These are phyloP conservation scores for Macroglossus sobrinus DNA, from an alignment of 2,113 vertebrate genomes.

Conservation along the genomic window DNA sequence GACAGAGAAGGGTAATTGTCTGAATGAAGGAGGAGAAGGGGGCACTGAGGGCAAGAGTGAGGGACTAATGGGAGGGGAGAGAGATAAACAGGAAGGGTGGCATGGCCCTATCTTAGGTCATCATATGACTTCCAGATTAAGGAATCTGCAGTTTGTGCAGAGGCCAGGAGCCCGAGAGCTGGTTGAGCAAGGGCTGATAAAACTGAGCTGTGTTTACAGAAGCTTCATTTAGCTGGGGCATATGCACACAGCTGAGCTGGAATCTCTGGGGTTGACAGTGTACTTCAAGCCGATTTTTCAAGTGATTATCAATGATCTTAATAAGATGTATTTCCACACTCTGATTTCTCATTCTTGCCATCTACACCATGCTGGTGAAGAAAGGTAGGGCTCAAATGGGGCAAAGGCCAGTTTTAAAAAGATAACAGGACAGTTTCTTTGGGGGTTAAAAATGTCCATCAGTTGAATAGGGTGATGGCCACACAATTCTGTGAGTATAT, in stretches of 20 bases:
- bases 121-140: background rate
- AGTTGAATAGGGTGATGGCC: background rate
- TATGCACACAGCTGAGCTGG: background rate
- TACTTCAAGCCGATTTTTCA: background rate
- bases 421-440: background rate
- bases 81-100: background rate
- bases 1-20: background rate
- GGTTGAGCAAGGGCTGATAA: background rate
- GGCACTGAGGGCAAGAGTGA: background rate
- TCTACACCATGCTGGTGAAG: background rate
- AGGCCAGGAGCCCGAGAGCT: background rate
- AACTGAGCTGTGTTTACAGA: background rate
- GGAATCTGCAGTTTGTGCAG: background rate
- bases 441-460: background rate
- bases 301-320: background rate
- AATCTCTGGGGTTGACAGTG: fast-evolving
- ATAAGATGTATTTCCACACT: background rate
- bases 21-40: too few relatives aligned
- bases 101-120: background rate
- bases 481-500: background rate
- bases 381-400: background rate
- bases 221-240: background rate
- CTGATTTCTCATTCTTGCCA: background rate
- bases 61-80: background rate
- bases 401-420: background rate